Evolutionary conservation across 2,888 invertebrate genomes (phyloP).

Genomic region (Lumbricus terrestris): DNA sequence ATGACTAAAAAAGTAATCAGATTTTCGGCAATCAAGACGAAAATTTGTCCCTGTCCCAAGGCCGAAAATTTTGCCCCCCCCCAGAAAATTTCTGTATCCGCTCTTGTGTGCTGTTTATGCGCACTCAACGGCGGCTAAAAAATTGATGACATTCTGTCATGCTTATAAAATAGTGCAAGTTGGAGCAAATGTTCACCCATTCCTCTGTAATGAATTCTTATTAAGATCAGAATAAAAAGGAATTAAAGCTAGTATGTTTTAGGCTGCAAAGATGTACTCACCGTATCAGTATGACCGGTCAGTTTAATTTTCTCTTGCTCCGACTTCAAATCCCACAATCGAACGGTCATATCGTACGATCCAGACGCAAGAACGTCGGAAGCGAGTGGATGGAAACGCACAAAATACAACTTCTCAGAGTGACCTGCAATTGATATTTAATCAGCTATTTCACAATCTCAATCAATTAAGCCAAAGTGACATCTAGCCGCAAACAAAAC

Average conservation of each 20-base stretch:
- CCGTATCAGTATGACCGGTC: constrained; percentile 36
- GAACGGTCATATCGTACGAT: constrained; percentile 84
- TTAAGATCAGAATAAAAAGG: background rate
- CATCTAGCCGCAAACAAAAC: background rate
- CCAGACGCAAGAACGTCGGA: constrained; percentile 81
- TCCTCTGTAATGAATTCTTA: background rate
- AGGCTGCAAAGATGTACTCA: constrained; percentile 5
- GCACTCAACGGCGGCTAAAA: background rate
- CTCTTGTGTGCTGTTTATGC: too few species aligned
- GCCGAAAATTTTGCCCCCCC: too few species aligned
- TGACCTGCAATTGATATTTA: constrained; percentile 68
- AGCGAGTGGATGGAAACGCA: constrained; percentile 82
- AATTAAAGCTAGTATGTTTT: background rate
- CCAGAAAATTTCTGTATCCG: too few species aligned
- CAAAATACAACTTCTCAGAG: constrained; percentile 85
- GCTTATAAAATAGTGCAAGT: background rate
- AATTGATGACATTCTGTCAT: background rate
- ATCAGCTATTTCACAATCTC: background rate
- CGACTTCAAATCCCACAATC: constrained; percentile 74
- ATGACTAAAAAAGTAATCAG: too few species aligned
- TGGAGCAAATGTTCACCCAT: background rate
- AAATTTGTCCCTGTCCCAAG: too few species aligned
- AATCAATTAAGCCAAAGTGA: background rate
- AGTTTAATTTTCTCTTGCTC: constrained; percentile 67
- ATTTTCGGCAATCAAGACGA: too few species aligned